A percentile compares a stretch with the other conserved stretches of the same genome.
Conservation (phyloP, 2,888 invertebrate genomes). For the Cremastinae sp. region DNA sequence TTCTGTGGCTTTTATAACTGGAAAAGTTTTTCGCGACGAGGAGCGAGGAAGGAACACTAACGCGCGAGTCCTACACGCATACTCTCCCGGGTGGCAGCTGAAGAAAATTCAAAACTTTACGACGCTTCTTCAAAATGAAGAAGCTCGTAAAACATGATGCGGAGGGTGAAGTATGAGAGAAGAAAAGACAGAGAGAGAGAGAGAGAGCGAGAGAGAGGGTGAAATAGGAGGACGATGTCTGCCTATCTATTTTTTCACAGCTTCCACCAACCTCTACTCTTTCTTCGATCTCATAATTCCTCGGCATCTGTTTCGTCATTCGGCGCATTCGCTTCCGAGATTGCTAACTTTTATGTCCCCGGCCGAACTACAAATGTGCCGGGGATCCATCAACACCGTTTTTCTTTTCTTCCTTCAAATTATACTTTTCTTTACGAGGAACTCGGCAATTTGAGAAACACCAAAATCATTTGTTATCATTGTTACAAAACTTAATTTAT, state of each 20-base stretch:
- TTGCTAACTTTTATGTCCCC: constrained; percentile 16
- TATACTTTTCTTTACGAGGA: too few relatives aligned
- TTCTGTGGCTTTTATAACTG: constrained; percentile 3
- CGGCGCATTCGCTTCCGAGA: constrained; percentile 23
- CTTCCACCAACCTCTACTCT: constrained; percentile 2
- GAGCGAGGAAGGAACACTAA: constrained; percentile 13
- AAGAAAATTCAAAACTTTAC: constrained; percentile 49
- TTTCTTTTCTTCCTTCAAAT: too few relatives aligned
- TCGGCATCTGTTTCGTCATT: constrained; percentile 36
- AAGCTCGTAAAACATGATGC: constrained; percentile 49
- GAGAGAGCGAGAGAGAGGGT: too few relatives aligned
- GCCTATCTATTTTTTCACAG: constrained; percentile 1
- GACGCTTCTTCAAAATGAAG: constrained; percentile 43
- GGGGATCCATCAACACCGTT: too few relatives aligned
- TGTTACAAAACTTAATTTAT: too few relatives aligned
- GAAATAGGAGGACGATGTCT: neutral
- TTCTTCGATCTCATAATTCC: constrained; percentile 34
- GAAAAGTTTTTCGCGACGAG: constrained; percentile 17
- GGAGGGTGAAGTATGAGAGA: neutral
- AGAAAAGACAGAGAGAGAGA: neutral
- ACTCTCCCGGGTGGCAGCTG: constrained; percentile 6
- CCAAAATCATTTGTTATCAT: too few relatives aligned
- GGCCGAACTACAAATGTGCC: too few relatives aligned
- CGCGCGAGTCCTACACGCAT: neutral
- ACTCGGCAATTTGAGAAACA: too few relatives aligned